Evolutionary conservation across 2,797 vertebrate genomes (phyloP).

Genomic region (Clarias pachynema): DNA sequence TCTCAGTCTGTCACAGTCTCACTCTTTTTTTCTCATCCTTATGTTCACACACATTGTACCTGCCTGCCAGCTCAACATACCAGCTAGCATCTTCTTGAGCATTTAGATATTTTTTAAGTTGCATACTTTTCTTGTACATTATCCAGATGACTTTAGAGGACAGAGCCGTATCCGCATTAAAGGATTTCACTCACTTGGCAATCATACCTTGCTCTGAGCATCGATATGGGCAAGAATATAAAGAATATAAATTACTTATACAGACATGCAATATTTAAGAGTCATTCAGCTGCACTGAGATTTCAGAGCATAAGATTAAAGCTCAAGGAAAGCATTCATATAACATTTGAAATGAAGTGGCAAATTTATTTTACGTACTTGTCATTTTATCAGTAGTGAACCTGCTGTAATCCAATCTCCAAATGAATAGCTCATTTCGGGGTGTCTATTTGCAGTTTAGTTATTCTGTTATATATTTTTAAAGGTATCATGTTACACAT

Average conservation of each 20-base stretch:
- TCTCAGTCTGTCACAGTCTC: conserved; percentile 13
- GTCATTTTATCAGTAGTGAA: neutral
- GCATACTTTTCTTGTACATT: neutral
- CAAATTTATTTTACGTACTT: conserved; percentile 1
- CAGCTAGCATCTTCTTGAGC: neutral
- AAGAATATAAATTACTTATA: neutral
- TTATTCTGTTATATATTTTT: neutral
- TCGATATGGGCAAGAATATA: neutral
- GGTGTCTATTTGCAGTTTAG: neutral
- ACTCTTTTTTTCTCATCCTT: neutral
- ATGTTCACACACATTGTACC: neutral
- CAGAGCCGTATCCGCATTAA: neutral
- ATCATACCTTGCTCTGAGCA: neutral
- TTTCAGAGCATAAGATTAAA: neutral
- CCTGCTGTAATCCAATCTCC: neutral
- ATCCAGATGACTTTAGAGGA: neutral
- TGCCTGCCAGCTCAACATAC: neutral
- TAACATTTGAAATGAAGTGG: neutral
- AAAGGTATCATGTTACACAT: neutral
- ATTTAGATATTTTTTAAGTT: neutral
- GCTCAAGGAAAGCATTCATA: neutral
- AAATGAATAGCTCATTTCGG: neutral
- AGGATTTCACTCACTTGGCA: neutral
- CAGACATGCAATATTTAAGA: neutral
- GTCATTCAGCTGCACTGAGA: neutral